Conservation (phyloP, 2,113 vertebrate genomes). For the Urocolius indicus region DNA sequence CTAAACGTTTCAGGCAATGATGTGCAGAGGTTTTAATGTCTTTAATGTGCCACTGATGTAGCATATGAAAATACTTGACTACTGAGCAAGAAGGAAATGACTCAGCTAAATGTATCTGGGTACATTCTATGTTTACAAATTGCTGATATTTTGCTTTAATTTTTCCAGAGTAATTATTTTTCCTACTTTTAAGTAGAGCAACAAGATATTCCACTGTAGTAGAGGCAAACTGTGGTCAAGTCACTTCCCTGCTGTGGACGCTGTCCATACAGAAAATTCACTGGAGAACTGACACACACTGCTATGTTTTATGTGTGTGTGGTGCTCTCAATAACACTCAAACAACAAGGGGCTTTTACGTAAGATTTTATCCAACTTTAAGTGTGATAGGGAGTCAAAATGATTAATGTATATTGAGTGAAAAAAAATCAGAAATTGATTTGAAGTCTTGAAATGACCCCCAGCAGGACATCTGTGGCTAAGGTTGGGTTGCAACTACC, state of each 20-base stretch:
- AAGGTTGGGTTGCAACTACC: background rate
- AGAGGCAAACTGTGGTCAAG: background rate
- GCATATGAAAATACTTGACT: background rate
- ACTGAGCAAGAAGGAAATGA: background rate
- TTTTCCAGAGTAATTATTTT: background rate
- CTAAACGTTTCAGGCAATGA: background rate
- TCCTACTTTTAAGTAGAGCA: background rate
- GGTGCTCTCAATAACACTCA: background rate
- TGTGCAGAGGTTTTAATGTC: background rate
- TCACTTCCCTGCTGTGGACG: background rate
- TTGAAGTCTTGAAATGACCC: background rate
- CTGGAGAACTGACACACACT: background rate
- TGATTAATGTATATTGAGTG: background rate
- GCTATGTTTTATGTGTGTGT: rapidly evolving
- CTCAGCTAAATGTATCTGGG: background rate
- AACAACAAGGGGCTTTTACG: background rate
- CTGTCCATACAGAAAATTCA: background rate
- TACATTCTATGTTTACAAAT: rapidly evolving
- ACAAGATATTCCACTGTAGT: background rate
- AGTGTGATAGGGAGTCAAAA: background rate
- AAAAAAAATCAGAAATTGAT: background rate
- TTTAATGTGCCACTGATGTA: background rate
- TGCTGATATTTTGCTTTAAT: background rate
- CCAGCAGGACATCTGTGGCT: background rate
- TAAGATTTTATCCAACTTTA: background rate